A percentile compares a stretch with the other conserved stretches of the same genome.
Conservation (phyloP, 2,113 vertebrate species). For the Marmota flaviventris region DNA sequence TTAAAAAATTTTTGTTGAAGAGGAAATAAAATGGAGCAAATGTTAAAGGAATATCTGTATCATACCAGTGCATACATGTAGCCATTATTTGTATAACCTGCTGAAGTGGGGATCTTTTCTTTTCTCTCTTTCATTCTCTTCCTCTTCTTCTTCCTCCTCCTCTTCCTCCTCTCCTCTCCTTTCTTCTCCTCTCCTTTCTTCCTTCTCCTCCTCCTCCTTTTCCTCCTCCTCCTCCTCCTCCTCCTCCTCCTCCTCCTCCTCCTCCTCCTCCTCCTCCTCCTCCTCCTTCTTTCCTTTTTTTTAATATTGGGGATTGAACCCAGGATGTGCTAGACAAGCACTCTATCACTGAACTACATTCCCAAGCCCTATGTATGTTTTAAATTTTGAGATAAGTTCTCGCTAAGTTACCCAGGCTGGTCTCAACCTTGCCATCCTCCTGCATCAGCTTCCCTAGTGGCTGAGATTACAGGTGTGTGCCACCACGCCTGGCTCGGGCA, state of each 20-base stretch:
- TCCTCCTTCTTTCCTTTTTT: too few relatives aligned
- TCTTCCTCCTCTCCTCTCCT: too few relatives aligned
- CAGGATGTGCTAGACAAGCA: background rate
- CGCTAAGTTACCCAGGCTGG: background rate
- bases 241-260: too few relatives aligned
- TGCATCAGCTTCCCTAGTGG: too few relatives aligned
- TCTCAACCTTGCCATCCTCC: too few relatives aligned
- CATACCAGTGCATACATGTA: background rate
- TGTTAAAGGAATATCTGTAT: background rate
- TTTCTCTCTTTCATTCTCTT: background rate
- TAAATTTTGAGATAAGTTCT: background rate
- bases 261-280: too few relatives aligned
- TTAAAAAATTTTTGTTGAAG: background rate
- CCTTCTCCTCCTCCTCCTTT: too few relatives aligned
- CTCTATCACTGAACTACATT: background rate
- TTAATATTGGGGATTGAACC: background rate
- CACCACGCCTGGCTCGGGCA: too few relatives aligned
- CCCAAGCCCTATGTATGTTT: background rate
- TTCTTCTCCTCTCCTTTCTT: too few relatives aligned
- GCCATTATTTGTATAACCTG: background rate
- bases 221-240: too few relatives aligned
- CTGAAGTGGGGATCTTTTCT: background rate
- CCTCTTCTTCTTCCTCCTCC: too few relatives aligned
- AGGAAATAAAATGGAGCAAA: background rate
- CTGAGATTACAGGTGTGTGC: too few relatives aligned